Evolutionary conservation across 2,888 invertebrate genomes (phyloP).

Genomic region (Xylophagus ater): DNA sequence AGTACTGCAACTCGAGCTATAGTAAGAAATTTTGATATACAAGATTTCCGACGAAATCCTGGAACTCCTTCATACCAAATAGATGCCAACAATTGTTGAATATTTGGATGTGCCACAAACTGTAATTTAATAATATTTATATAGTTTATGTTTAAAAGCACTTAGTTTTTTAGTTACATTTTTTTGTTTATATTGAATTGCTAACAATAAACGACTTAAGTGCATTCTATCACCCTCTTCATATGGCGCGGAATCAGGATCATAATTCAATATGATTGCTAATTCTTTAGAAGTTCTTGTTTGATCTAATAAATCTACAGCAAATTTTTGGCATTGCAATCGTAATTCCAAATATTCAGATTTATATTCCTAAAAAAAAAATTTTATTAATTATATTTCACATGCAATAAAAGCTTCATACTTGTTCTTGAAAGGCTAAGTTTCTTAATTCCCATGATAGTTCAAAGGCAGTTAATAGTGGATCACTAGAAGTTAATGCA

Average conservation of each 20-base stretch:
- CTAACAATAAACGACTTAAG: slow-evolving; percentile 74
- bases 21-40: slow-evolving; percentile 59
- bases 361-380: slow-evolving; percentile 61
- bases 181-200: slow-evolving; percentile 91
- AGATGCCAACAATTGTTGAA: slow-evolving; percentile 81
- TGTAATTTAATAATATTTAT: slow-evolving; percentile 31
- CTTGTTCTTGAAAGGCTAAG: slow-evolving; percentile 79
- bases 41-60: slow-evolving; percentile 75
- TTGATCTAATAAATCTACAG: slow-evolving; percentile 82
- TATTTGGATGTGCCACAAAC: slow-evolving; percentile 93
- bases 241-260: slow-evolving; percentile 60
- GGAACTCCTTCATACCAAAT: slow-evolving; percentile 95
- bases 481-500: slow-evolving; percentile 84
- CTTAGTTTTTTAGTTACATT: slow-evolving; percentile 64
- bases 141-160: no score
- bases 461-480: slow-evolving; percentile 87
- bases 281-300: slow-evolving; percentile 86
- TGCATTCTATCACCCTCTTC: slow-evolving; percentile 74
- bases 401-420: slow-evolving; percentile 21
- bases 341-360: slow-evolving; percentile 77
- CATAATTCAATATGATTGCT: slow-evolving; percentile 87
- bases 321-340: slow-evolving; percentile 80
- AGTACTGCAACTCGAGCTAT: slow-evolving; percentile 64
- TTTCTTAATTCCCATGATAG: slow-evolving; percentile 88
- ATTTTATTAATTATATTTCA: not conserved